Evolutionary conservation across 2,888 invertebrate genomes (phyloP).

Genomic region (Diplazon laetatorius): DNA sequence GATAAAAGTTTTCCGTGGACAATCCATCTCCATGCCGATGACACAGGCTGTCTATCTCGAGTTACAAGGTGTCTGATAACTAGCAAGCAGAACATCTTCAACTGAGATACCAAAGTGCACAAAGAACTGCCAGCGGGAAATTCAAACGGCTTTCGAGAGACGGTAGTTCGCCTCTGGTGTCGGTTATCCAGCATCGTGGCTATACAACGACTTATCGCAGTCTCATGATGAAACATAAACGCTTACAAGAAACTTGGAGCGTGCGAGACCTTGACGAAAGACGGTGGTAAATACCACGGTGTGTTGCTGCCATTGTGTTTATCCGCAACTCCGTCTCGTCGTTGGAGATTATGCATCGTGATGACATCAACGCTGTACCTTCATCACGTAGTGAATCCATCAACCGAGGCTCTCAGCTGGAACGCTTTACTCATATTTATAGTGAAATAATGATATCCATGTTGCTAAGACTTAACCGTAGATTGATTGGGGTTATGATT

Average conservation of each 20-base stretch:
- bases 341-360: constrained; percentile 40
- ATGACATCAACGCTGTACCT: constrained; percentile 48
- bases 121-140: constrained; percentile 11
- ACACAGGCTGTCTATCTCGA: no score
- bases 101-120: constrained; percentile 7
- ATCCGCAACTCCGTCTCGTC: constrained; percentile 44
- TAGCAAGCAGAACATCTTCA: neutral
- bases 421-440: neutral
- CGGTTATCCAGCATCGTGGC: neutral
- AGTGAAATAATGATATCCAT: neutral
- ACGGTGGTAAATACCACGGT: constrained; percentile 9
- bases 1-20: no score
- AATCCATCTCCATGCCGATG: no score
- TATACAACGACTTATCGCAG: constrained; percentile 17
- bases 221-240: constrained; percentile 48
- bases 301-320: constrained; percentile 19
- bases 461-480: neutral
- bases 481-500: neutral
- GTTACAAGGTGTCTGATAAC: constrained; percentile 23
- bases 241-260: constrained; percentile 56
- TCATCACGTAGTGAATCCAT: constrained; percentile 43
- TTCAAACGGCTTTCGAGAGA: constrained; percentile 7
- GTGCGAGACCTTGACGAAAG: constrained; percentile 20
- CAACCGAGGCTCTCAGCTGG: constrained; percentile 43
- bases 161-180: constrained; percentile 29